These are phyloP conservation scores for Drosophila jambulina DNA, from an alignment of 1,140 invertebrate genomes.

Conservation along the genomic window DNA sequence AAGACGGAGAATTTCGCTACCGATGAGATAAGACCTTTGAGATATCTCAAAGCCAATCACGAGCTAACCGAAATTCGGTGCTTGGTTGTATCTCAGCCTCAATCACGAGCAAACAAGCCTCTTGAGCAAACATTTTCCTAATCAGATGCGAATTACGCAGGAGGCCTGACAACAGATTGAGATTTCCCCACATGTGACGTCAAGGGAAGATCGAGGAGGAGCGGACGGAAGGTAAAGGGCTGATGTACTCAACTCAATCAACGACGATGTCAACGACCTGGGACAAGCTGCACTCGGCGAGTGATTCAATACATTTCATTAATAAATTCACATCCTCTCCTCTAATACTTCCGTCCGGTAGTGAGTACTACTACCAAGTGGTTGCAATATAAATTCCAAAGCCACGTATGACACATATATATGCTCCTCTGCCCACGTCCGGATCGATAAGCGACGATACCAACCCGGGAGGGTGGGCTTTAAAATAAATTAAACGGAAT, in stretches of 20 bases:
- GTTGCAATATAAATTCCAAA: slow-evolving; percentile 70
- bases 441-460: slow-evolving; percentile 43
- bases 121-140: slow-evolving; percentile 35
- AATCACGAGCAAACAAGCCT: slow-evolving; percentile 28
- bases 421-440: slow-evolving; percentile 21
- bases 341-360: slow-evolving; percentile 51
- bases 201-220: slow-evolving; percentile 9
- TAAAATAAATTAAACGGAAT: slow-evolving; percentile 52
- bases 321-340: slow-evolving; percentile 61
- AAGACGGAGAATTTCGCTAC: slow-evolving; percentile 21
- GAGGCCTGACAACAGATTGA: slow-evolving; percentile 32
- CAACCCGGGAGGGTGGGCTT: slow-evolving; percentile 29
- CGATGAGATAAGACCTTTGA: slow-evolving; percentile 29
- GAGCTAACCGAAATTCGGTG: slow-evolving; percentile 20
- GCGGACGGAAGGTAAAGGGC: neutral
- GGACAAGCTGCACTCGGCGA: slow-evolving; percentile 32
- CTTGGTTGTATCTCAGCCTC: slow-evolving; percentile 8
- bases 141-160: slow-evolving; percentile 31
- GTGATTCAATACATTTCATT: slow-evolving; percentile 63
- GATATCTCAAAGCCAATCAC: slow-evolving; percentile 33
- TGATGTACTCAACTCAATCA: slow-evolving; percentile 12
- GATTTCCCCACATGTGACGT: slow-evolving; percentile 28
- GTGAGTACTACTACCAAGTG: slow-evolving; percentile 9
- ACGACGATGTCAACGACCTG: slow-evolving; percentile 48
- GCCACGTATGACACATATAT: slow-evolving; percentile 61